A percentile compares a stretch with the other conserved stretches of the same genome.
Evolutionary conservation across 2,797 vertebrate species (phyloP).

Genomic region (Xenentodon cancila): DNA sequence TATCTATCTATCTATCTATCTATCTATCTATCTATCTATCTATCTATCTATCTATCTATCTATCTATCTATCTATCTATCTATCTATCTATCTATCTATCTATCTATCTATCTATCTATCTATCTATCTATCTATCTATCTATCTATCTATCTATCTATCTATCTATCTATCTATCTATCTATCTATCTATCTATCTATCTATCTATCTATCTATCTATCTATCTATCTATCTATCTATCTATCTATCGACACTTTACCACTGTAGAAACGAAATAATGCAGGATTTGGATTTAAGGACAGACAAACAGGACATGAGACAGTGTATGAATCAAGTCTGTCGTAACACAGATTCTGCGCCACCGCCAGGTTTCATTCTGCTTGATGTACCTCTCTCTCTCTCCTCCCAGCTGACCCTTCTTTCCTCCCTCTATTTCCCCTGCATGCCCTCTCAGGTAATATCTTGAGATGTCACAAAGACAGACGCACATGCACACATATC

Average conservation of each 20-base stretch:
- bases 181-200: too few relatives aligned
- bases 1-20: too few relatives aligned
- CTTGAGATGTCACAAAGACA: constrained; percentile 45
- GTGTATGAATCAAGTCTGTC: constrained; percentile 16
- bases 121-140: too few relatives aligned
- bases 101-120: too few relatives aligned
- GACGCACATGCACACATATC: constrained; percentile 41
- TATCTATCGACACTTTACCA: neutral
- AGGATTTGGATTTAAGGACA: neutral
- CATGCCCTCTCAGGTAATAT: constrained; percentile 35
- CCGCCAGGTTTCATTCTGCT: constrained; percentile 27
- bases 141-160: too few relatives aligned
- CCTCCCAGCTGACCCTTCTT: constrained; percentile 18
- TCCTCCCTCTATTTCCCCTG: constrained; percentile 10
- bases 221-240: too few relatives aligned
- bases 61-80: too few relatives aligned
- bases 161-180: too few relatives aligned
- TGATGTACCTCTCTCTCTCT: constrained; percentile 27
- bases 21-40: neutral
- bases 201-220: too few relatives aligned
- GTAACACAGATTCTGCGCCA: constrained; percentile 22
- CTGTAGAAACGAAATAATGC: neutral
- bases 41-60: neutral
- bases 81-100: too few relatives aligned
- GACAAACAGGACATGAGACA: neutral